Base-by-base conservation (phyloP, 2,888 invertebrate genomes). In the Drosophila sordidula region DNA sequence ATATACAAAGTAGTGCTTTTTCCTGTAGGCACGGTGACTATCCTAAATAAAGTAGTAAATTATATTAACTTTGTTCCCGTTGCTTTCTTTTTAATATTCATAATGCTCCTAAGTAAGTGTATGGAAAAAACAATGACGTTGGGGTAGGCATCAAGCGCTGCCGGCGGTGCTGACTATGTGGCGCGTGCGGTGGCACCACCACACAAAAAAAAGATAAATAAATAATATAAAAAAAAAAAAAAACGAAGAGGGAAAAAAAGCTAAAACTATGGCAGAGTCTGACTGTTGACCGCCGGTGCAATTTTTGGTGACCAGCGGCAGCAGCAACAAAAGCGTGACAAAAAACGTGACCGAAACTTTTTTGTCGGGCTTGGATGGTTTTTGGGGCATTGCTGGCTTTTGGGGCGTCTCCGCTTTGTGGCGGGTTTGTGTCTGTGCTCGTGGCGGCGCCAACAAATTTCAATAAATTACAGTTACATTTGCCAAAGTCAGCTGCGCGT, bases 401-500 rank as follows among this genome's bases (percentile, higher is more conserved):
- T 38, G 45, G 36, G 57, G 26, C 25, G 47, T 42, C 70, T 51
- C 62, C 68, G 63, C 73, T 70, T 76, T 75, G 80, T 59, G 77
- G 71, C 77, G 50, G 66, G 80, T 58, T 67, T 74, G 71, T 80
- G 78, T 76, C 76, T 82, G 77, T 50, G 71, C 64, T 69, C 45
- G 66, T 63, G 75, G 72, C 75, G 66, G 64, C 75, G 55, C 68
- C 80, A 80, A 86, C 86, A 84, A 86, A 86, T 85, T 84, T 86
- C 86, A 86, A 84, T 86, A 86, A 84, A 86, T 85, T 84, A 83
- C 83, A 83, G 81, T 81, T 86, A 83, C 84, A 84, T 84, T 86
- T 81, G 70, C 70, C 83, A 80, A 77, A 83, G 81, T 82, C 84
- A 77, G 66, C 75, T 61, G 67, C 29, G 52, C 45, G 1, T 18